Conservation (phyloP, 1,140 invertebrate genomes). For the Zaprionus lachaisei region DNA sequence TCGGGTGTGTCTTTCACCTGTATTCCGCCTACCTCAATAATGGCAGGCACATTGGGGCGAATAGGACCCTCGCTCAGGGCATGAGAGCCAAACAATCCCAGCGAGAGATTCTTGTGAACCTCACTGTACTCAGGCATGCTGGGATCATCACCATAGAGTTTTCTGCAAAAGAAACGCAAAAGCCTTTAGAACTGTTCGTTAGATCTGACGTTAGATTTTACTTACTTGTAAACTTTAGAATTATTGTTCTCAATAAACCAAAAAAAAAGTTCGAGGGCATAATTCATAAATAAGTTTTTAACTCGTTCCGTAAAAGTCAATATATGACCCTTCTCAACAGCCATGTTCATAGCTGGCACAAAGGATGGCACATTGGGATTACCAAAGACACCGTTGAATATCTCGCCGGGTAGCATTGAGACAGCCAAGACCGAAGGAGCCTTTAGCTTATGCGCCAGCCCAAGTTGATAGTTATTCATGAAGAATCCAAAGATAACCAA, state of each 20-base stretch:
- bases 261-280: slow-evolving; percentile 6
- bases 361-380: slow-evolving; percentile 59
- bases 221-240: slow-evolving; percentile 47
- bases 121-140: slow-evolving; percentile 39
- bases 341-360: slow-evolving; percentile 46
- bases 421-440: slow-evolving; percentile 53
- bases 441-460: slow-evolving; percentile 66
- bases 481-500: slow-evolving; percentile 67
- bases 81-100: slow-evolving; percentile 53
- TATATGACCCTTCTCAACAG: slow-evolving; percentile 4
- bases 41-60: slow-evolving; percentile 69
- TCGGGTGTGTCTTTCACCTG: slow-evolving; percentile 73
- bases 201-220: not conserved
- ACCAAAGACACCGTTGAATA: slow-evolving; percentile 48
- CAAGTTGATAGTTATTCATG: slow-evolving; percentile 66
- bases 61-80: slow-evolving; percentile 61
- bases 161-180: slow-evolving; percentile 6
- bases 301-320: slow-evolving; percentile 43
- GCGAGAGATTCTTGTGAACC: slow-evolving; percentile 56
- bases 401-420: slow-evolving; percentile 32
- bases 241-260: slow-evolving; percentile 30
- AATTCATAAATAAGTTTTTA: slow-evolving; percentile 23
- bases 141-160: slow-evolving; percentile 53
- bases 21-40: slow-evolving; percentile 84
- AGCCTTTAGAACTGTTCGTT: not conserved